Conservation (phyloP, 2,113 vertebrate genomes). For the Lethenteron reissneri region DNA sequence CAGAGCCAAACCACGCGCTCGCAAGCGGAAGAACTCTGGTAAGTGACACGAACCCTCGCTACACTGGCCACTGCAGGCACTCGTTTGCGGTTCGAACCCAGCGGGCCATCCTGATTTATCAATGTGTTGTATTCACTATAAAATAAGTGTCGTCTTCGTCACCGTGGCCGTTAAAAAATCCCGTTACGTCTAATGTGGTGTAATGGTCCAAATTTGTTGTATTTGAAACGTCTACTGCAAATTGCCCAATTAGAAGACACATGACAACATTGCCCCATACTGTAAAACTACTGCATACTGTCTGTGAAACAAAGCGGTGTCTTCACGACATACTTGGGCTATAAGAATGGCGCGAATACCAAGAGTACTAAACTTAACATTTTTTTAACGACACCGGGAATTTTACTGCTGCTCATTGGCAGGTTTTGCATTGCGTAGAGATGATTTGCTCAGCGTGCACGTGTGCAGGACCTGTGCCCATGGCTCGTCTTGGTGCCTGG, state of each 20-base stretch:
- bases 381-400: not conserved
- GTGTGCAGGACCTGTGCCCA: not conserved
- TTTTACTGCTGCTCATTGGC: not conserved
- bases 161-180: not conserved
- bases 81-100: not conserved
- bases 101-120: not conserved
- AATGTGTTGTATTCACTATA: not conserved
- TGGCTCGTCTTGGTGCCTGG: constrained; percentile 36
- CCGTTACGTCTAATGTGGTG: not conserved
- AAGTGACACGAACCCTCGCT: not conserved
- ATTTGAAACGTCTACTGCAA: too few species aligned
- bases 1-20: not conserved
- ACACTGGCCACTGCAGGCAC: not conserved
- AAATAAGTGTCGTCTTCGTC: not conserved
- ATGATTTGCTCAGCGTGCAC: not conserved
- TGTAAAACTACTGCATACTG: too few species aligned
- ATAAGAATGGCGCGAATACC: not conserved
- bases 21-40: not conserved
- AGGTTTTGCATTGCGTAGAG: not conserved
- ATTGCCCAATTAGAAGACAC: too few species aligned
- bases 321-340: too few species aligned
- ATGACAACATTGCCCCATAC: too few species aligned
- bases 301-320: too few species aligned
- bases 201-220: too few species aligned
- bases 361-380: not conserved